A percentile compares a stretch with the other conserved stretches of the same genome.
These are phyloP conservation scores for Hoplodrina ambigua DNA, from an alignment of 2,888 invertebrate genomes.

Conservation along the genomic window DNA sequence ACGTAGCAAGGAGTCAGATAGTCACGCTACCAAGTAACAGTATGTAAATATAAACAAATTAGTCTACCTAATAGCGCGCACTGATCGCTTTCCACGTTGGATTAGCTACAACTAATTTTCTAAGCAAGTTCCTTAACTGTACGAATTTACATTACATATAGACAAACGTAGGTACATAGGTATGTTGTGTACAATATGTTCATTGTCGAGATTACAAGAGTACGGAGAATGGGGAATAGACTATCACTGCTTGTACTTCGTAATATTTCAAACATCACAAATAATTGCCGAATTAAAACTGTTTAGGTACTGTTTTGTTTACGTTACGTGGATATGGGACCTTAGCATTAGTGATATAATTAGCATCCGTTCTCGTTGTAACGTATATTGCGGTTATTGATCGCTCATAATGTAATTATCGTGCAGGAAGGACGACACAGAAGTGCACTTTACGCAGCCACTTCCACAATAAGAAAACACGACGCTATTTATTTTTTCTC, in stretches of 20 bases:
- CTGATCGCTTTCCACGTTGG: conserved; percentile 57
- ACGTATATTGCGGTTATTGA: conserved; percentile 30
- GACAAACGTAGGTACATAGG: conserved; percentile 21
- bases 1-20: conserved; percentile 53
- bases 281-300: conserved; percentile 25
- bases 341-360: conserved; percentile 7
- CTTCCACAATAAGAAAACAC: conserved; percentile 56
- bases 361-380: not conserved
- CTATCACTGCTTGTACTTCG: conserved; percentile 2
- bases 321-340: not conserved
- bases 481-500: conserved; percentile 64
- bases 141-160: conserved; percentile 5
- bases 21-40: conserved; percentile 62
- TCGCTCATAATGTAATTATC: conserved; percentile 60
- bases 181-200: conserved; percentile 28
- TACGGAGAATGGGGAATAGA: not conserved
- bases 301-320: conserved; percentile 24
- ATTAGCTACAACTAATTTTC: conserved; percentile 51
- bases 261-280: conserved; percentile 12
- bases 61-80: conserved; percentile 66
- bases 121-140: conserved; percentile 46
- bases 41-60: conserved; percentile 72
- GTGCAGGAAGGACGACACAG: conserved; percentile 53
- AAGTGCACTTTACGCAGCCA: conserved; percentile 60
- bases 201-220: conserved; percentile 21